A percentile compares a stretch with the other conserved stretches of the same genome.
Evolutionary conservation across 1,140 invertebrate species (phyloP).

Genomic region (Parapsyche elsis): DNA sequence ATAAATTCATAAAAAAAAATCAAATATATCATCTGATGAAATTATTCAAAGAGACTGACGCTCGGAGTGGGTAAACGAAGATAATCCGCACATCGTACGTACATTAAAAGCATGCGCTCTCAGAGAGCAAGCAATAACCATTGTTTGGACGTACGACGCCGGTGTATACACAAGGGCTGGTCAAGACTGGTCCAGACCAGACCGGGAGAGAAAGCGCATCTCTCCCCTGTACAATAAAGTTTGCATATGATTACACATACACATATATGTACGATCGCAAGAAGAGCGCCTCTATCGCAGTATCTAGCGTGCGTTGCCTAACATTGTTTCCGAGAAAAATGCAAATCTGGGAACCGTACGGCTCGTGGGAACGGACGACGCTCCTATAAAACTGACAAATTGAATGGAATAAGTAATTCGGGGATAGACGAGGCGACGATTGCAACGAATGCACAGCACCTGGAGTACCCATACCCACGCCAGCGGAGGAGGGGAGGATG

Average conservation of each 20-base stretch:
- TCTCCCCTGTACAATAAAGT: conserved; percentile 39
- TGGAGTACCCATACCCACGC: background rate
- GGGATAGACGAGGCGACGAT: background rate
- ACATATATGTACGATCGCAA: background rate
- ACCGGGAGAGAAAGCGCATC: conserved; percentile 30
- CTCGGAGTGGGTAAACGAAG: background rate
- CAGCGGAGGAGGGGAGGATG: background rate
- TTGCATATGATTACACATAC: conserved; percentile 45
- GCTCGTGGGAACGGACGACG: conserved; percentile 28
- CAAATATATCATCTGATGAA: background rate
- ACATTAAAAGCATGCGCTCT: background rate
- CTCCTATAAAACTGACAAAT: conserved; percentile 30
- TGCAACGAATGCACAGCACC: background rate
- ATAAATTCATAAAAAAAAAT: background rate
- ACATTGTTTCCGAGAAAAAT: conserved; percentile 54
- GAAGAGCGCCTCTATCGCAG: background rate
- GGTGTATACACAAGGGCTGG: background rate
- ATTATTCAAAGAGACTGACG: background rate
- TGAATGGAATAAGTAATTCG: conserved; percentile 27
- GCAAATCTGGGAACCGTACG: conserved; percentile 45
- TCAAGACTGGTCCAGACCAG: conserved; percentile 43
- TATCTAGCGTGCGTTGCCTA: conserved; percentile 39
- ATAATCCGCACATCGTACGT: background rate
- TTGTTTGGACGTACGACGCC: background rate
- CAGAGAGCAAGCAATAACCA: background rate